Evolutionary conservation across 2,797 vertebrate genomes (phyloP).

Genomic region (Coregonus sp.): DNA sequence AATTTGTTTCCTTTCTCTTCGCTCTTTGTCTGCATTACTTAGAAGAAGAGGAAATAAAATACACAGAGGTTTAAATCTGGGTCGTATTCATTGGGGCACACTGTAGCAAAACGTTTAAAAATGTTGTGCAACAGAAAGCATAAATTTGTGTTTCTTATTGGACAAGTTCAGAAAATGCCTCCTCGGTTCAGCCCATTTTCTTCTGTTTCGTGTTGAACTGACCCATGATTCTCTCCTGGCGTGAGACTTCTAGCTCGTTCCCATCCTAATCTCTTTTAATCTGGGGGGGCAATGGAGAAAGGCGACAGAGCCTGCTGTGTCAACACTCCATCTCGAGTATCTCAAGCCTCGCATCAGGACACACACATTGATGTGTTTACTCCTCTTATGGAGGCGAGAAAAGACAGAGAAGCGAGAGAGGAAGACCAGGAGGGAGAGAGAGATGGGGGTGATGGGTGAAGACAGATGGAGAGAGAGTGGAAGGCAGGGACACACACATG

Average conservation of each 20-base stretch:
- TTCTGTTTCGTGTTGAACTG: background rate
- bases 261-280: slow-evolving; percentile 66
- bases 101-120: background rate
- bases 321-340: slow-evolving; percentile 48
- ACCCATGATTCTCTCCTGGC: background rate
- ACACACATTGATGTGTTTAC: slow-evolving; percentile 36
- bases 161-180: background rate
- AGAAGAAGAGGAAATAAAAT: background rate
- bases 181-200: background rate
- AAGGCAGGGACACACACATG: background rate
- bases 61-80: background rate
- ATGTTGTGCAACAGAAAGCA: background rate
- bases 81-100: background rate
- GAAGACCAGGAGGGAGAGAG: background rate
- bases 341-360: slow-evolving; percentile 45
- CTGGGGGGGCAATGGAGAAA: slow-evolving; percentile 40
- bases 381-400: background rate
- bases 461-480: background rate
- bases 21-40: background rate
- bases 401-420: background rate
- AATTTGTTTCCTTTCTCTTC: background rate
- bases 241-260: slow-evolving; percentile 59
- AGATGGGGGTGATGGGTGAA: slow-evolving; percentile 3
- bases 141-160: background rate
- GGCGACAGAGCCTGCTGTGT: slow-evolving; percentile 45